Conservation (phyloP, 1,140 invertebrate species). For the Calephelis virginiensis region DNA sequence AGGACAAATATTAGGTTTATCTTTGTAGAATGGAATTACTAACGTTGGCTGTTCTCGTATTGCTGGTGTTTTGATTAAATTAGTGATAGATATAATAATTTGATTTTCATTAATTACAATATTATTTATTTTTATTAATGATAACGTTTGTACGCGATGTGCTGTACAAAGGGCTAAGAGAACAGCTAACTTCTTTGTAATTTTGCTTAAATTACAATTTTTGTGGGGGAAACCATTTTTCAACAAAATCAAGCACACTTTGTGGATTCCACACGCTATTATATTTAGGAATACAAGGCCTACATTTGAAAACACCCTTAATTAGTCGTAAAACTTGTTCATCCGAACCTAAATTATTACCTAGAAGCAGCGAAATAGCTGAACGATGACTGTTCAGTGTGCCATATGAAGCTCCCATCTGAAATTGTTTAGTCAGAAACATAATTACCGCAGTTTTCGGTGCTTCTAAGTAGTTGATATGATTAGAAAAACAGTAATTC, state of each 20-base stretch:
- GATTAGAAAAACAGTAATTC: too few relatives aligned
- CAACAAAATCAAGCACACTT: background rate
- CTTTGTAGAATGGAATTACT: too few relatives aligned
- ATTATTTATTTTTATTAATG: too few relatives aligned
- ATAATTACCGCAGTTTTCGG: constrained; percentile 11
- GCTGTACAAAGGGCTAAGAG: background rate
- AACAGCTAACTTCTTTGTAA: background rate
- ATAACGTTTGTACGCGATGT: background rate
- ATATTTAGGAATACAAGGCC: constrained; percentile 41
- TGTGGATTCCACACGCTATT: constrained; percentile 40
- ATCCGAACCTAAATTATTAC: constrained; percentile 28
- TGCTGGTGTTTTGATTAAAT: too few relatives aligned
- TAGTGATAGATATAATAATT: too few relatives aligned
- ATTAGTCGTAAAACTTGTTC: constrained; percentile 35
- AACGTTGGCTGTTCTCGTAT: too few relatives aligned
- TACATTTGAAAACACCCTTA: constrained; percentile 39
- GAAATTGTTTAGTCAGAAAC: constrained; percentile 28
- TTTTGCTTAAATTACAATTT: background rate
- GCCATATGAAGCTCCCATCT: constrained; percentile 36
- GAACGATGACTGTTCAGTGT: constrained; percentile 36
- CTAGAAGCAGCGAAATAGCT: constrained; percentile 30
- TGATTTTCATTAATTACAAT: background rate
- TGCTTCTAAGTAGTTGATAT: too few relatives aligned
- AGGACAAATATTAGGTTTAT: too few relatives aligned
- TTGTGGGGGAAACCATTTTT: background rate